Evolutionary conservation across 2,797 vertebrate genomes (phyloP).

Genomic region (Margarornis squamiger): DNA sequence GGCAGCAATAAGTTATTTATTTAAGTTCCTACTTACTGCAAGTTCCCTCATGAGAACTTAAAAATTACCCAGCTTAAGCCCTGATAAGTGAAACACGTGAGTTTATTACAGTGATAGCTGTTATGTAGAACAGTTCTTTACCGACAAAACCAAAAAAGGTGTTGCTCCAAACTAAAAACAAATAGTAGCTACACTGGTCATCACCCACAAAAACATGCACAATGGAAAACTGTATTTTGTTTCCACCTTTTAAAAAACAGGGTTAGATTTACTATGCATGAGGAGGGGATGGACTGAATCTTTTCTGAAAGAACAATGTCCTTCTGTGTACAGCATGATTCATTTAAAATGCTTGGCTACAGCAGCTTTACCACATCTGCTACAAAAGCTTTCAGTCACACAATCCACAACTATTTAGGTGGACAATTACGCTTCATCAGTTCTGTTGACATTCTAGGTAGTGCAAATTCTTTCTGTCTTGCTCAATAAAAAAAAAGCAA

Average conservation of each 20-base stretch:
- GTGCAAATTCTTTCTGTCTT: not conserved
- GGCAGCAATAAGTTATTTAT: not conserved
- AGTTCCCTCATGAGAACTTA: not conserved
- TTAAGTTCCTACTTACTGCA: not conserved
- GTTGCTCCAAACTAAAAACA: not conserved
- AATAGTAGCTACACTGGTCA: not conserved
- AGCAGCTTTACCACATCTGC: not conserved
- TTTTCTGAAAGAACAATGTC: not conserved
- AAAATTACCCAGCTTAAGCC: not conserved
- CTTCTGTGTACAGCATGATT: not conserved
- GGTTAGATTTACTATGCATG: not conserved
- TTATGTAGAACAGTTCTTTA: not conserved
- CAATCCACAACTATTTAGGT: not conserved
- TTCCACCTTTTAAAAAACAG: not conserved
- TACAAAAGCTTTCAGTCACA: not conserved
- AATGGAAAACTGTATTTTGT: not conserved
- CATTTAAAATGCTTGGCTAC: not conserved
- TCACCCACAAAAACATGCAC: not conserved
- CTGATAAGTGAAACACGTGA: not conserved
- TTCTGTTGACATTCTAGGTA: not conserved
- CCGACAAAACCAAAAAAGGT: not conserved
- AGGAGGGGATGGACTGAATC: not conserved
- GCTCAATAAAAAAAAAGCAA: not conserved
- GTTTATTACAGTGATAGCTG: not conserved
- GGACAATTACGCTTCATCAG: not conserved